Evolutionary conservation across 35 echinoderm and acorn worm species (phyloP), one percentile per base, ranked within the genome.

Genomic region (Heliocidaris tuberculata): DNA sequence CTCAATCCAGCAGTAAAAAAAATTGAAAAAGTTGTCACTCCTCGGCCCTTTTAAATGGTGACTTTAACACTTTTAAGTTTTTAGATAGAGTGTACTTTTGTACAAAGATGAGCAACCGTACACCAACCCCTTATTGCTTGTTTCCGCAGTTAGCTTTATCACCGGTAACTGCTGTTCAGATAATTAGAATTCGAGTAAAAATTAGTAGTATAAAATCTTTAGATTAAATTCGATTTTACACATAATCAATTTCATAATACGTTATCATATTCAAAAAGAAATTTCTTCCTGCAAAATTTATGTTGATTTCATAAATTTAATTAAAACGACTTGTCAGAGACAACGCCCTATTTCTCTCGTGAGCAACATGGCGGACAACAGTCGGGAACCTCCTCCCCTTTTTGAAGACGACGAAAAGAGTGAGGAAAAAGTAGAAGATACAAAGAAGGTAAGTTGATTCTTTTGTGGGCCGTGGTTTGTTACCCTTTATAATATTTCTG

Each of bases 361-460:
- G 94, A 95, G 86, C 94, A 95, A 95, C 85, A 95, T 95, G 94
- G 94, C 94, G 21, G 94, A 95, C 94, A 48, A 89, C 87, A 11
- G 87, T 32, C 29, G 93, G 93, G 94, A 95, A 86, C 94, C 94
- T 95, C 94, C 94, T 85, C 94, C 94, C 86, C 94, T 95, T 95
- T 95, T 95, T 56, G 94, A 95, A 65, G 94, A 95, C 85, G 94
- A 94, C 35, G 94, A 94, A 5, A 93, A 85, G 60, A 94, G 21
- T 65, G 93, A 29, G 27, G 93, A 94, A 31, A 94, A 94, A 94
- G 87, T 89, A 48, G 87, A 32, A n/a, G 87, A 89, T 16, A 47
- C 31, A 35, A 19, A 9, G 12, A 32, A 89, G 87, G 87, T 89
- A 78, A 7, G 27, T n/a, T 56, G 10, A 56, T 2, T 56, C 0